phyloP scores from a whole-genome alignment of 2,888 invertebrate species.

The Trilocha varians region DNA sequence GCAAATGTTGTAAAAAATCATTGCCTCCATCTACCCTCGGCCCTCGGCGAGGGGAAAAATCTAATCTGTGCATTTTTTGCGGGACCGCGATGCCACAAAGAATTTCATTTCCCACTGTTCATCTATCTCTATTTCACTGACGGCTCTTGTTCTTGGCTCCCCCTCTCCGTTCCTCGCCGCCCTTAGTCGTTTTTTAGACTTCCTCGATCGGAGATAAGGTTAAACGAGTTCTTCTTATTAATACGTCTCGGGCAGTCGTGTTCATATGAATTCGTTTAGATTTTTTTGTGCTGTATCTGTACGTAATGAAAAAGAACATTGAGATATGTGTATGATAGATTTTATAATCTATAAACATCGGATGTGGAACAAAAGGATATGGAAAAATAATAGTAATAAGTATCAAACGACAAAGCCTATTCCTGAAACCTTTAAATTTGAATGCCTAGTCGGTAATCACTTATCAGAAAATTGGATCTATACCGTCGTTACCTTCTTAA shows the following conservation, averaged over 20 bases:
- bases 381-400: too few species aligned
- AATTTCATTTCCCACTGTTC: constrained; percentile 76
- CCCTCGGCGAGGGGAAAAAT: constrained; percentile 68
- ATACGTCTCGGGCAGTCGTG: constrained; percentile 9
- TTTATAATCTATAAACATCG: too few species aligned
- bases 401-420: too few species aligned
- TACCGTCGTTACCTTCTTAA: too few species aligned
- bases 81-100: constrained; percentile 75
- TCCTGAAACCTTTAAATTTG: too few species aligned
- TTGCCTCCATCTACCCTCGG: constrained; percentile 68
- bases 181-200: constrained; percentile 67
- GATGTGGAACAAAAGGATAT: too few species aligned
- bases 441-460: too few species aligned
- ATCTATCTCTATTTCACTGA: constrained; percentile 75
- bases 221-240: constrained; percentile 68
- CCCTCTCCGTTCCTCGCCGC: constrained; percentile 28
- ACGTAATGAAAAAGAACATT: too few species aligned
- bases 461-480: too few species aligned
- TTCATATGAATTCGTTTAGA: constrained; percentile 13
- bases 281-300: too few species aligned
- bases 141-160: constrained; percentile 69
- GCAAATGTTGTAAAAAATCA: constrained; percentile 72
- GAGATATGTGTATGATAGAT: too few species aligned
- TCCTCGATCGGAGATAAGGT: constrained; percentile 71
- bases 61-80: constrained; percentile 76